Conservation (phyloP, 2,888 invertebrate species). For the Eristalis tenax region DNA sequence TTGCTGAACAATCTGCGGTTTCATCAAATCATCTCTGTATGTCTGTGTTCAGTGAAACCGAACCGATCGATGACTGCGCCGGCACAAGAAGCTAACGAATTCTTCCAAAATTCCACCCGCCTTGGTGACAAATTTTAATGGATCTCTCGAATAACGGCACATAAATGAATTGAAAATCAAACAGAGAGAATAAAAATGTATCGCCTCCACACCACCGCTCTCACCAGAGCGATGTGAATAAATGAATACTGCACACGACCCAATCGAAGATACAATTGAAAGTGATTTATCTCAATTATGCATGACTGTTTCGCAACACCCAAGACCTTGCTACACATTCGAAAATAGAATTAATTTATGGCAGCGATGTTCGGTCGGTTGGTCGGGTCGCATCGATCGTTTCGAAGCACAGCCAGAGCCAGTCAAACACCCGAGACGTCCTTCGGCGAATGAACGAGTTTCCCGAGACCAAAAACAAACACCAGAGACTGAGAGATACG, state of each 20-base stretch:
- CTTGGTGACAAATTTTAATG: background rate
- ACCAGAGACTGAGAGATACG: background rate
- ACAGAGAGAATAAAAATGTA: background rate
- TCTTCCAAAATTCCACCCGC: background rate
- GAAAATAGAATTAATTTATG: conserved; percentile 30
- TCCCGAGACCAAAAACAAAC: background rate
- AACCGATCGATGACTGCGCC: background rate
- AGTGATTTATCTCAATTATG: conserved; percentile 13
- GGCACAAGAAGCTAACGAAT: background rate
- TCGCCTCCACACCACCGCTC: background rate
- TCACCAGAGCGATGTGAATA: background rate
- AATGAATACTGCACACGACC: background rate
- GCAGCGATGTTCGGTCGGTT: background rate
- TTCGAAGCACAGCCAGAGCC: background rate
- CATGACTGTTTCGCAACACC: background rate
- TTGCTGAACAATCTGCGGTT: background rate
- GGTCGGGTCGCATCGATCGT: background rate
- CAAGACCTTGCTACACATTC: conserved; percentile 3
- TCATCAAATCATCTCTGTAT: background rate
- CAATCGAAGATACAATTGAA: background rate
- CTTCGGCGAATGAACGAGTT: background rate
- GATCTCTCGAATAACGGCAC: background rate
- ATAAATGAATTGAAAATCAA: background rate
- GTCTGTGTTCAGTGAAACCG: background rate
- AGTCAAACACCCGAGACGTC: background rate